Evolutionary conservation across 2,888 invertebrate genomes (phyloP).

Genomic region (Drosophila lutescens): DNA sequence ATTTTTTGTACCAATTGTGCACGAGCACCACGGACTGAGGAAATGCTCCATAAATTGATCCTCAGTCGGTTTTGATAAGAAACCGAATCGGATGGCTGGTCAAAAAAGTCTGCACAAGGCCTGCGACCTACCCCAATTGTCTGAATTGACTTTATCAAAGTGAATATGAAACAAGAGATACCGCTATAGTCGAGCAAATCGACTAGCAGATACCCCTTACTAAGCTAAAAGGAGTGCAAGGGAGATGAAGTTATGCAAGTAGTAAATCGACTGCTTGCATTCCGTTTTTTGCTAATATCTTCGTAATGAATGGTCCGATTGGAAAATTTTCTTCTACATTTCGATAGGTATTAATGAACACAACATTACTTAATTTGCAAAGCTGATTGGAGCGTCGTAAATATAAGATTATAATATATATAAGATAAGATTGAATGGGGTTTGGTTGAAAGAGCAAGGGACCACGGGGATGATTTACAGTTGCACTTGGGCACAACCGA

Average conservation of each 20-base stretch:
- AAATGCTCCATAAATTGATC: constrained; percentile 29
- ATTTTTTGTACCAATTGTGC: constrained; percentile 14
- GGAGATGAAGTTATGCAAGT: too few species aligned
- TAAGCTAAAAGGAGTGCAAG: too few species aligned
- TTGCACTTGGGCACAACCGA: not conserved
- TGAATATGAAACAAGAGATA: too few species aligned
- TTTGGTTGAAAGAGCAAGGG: not conserved
- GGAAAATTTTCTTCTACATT: too few species aligned
- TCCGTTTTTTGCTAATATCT: too few species aligned
- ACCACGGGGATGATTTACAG: constrained; percentile 8
- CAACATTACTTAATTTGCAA: not conserved
- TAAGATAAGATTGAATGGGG: constrained; percentile 17
- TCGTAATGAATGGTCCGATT: too few species aligned
- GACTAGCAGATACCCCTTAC: too few species aligned
- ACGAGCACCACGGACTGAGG: constrained; percentile 5
- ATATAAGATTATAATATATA: constrained; percentile 1
- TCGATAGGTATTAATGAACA: too few species aligned
- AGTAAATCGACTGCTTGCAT: too few species aligned
- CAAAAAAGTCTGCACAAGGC: not conserved
- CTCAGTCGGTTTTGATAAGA: constrained; percentile 15
- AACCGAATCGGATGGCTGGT: not conserved
- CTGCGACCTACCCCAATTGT: constrained; percentile 26
- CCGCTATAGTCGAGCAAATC: too few species aligned
- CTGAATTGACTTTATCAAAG: not conserved
- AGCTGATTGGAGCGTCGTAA: not conserved